Percentiles rank a stretch among this genome's conserved stretches.
phyloP scores from a whole-genome alignment of 2,113 vertebrate genomes.

The Ancistrus triradiatus region DNA sequence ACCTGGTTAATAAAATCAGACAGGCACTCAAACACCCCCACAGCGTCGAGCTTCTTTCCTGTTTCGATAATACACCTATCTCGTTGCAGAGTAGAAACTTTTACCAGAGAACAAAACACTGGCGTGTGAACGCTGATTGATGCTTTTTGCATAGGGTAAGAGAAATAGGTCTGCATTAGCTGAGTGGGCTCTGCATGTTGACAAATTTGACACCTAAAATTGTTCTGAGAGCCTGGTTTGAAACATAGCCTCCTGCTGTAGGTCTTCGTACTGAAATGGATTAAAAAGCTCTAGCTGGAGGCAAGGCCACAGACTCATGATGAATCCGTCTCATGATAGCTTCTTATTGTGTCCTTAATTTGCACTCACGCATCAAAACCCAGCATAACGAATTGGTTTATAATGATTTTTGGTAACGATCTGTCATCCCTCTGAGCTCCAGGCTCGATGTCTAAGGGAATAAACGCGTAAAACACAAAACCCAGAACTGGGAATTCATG shows the following conservation, averaged over 20 bases:
- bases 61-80: conserved; percentile 15
- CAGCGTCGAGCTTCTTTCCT: background rate
- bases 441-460: conserved; percentile 3
- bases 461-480: conserved; percentile 12
- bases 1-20: too few relatives aligned
- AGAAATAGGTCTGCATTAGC: conserved; percentile 26
- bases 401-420: conserved; percentile 24
- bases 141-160: conserved; percentile 31
- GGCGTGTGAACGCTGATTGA: conserved; percentile 38
- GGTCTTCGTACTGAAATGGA: conserved; percentile 34
- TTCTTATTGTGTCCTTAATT: conserved; percentile 36
- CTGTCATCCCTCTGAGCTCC: conserved; percentile 7
- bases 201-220: conserved; percentile 49
- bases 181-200: conserved; percentile 33
- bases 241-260: conserved; percentile 29
- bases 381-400: conserved; percentile 29
- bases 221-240: conserved; percentile 36
- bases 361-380: conserved; percentile 12
- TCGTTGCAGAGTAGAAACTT: too few relatives aligned
- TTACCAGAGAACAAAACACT: too few relatives aligned
- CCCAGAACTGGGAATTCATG: background rate
- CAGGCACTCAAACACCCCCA: conserved; percentile 8
- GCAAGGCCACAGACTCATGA: conserved; percentile 22
- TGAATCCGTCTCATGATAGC: conserved; percentile 3
- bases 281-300: conserved; percentile 44